Percentiles rank a stretch among this genome's conserved stretches.
phyloP scores from a whole-genome alignment of 2,113 vertebrate genomes.

The Centropristis striata region DNA sequence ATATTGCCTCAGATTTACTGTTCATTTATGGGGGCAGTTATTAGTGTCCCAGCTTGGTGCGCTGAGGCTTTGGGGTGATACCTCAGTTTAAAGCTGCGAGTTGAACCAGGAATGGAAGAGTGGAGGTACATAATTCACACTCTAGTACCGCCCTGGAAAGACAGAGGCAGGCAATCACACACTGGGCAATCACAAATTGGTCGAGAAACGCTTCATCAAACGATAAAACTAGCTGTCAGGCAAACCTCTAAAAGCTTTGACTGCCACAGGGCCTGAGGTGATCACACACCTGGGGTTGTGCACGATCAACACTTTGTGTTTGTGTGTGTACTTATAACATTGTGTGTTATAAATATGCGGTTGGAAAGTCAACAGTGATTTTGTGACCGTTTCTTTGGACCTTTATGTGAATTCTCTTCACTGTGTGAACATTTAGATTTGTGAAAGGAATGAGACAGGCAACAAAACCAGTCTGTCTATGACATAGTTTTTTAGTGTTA shows the following conservation, averaged over 20 bases:
- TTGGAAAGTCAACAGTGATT: neutral
- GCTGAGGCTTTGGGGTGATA: slow-evolving; percentile 47
- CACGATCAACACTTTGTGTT: slow-evolving; percentile 4
- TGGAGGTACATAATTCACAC: slow-evolving; percentile 63
- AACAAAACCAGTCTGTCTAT: neutral
- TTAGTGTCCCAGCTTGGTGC: slow-evolving; percentile 49
- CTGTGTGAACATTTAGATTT: neutral
- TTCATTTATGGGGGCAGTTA: slow-evolving; percentile 53
- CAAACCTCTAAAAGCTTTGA: slow-evolving; percentile 51
- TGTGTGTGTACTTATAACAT: slow-evolving; percentile 15
- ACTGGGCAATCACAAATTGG: slow-evolving; percentile 63
- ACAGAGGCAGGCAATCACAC: slow-evolving; percentile 67
- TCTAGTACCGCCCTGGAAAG: slow-evolving; percentile 50
- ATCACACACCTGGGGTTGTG: slow-evolving; percentile 28
- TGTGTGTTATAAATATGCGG: neutral
- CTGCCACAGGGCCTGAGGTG: slow-evolving; percentile 29
- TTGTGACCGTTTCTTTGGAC: neutral
- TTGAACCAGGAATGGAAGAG: slow-evolving; percentile 47
- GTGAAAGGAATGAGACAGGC: neutral
- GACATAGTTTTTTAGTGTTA: too few relatives aligned
- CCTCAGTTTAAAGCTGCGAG: slow-evolving; percentile 55
- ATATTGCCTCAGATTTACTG: slow-evolving; percentile 68
- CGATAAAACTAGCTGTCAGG: slow-evolving; percentile 53
- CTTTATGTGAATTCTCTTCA: neutral
- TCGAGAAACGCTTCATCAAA: slow-evolving; percentile 59